Evolutionary conservation across 1,140 invertebrate species (phyloP).

Genomic region (Lordiphosa mommai): DNA sequence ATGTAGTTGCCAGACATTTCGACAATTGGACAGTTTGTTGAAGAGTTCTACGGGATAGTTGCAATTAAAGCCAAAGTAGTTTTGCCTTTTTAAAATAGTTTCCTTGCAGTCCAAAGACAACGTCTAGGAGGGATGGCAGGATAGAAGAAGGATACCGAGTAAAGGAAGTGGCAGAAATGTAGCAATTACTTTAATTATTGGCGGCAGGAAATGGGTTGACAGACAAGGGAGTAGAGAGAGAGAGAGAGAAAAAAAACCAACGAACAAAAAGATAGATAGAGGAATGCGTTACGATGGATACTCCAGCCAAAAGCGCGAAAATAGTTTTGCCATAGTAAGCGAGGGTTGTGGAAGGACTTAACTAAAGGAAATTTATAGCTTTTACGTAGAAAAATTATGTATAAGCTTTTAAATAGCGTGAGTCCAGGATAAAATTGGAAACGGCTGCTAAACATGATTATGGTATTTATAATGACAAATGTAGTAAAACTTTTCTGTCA

Average conservation of each 20-base stretch:
- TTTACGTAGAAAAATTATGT: no score
- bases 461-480: no score
- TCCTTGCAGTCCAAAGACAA: slow-evolving; percentile 64
- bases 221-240: slow-evolving; percentile 47
- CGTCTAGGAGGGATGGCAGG: slow-evolving; percentile 9
- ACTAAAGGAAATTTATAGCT: no score
- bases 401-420: no score
- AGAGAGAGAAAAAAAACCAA: slow-evolving; percentile 8
- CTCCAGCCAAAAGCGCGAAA: background rate
- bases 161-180: slow-evolving; percentile 72
- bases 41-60: slow-evolving; percentile 41
- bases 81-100: slow-evolving; percentile 77
- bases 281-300: slow-evolving; percentile 24
- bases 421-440: no score
- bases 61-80: slow-evolving; percentile 76
- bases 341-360: no score
- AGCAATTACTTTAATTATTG: slow-evolving; percentile 77
- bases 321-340: no score
- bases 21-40: slow-evolving; percentile 35
- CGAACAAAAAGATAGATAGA: slow-evolving; percentile 3
- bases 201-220: slow-evolving; percentile 74
- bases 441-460: no score
- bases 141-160: slow-evolving; percentile 20
- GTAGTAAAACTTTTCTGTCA: no score
- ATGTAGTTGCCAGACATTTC: slow-evolving; percentile 44